Conservation (phyloP, 2,888 invertebrate genomes). For the Epicampocera succincta region DNA sequence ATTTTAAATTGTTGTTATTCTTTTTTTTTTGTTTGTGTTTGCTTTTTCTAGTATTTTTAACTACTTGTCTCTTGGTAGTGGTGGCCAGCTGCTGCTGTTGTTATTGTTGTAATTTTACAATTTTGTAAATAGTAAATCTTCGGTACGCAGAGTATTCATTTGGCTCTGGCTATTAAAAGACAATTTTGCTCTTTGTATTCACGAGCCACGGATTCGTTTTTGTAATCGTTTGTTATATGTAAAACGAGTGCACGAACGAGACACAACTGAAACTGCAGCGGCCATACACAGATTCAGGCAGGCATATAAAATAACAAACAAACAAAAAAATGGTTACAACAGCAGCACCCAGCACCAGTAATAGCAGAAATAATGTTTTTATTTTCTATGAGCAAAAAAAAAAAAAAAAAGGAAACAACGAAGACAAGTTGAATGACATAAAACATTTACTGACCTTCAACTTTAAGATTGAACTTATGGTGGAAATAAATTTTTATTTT, state of each 20-base stretch:
- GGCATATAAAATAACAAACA: slow-evolving; percentile 31
- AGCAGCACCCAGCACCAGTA: slow-evolving; percentile 6
- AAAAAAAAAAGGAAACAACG: slow-evolving; percentile 47
- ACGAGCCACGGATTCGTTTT: slow-evolving; percentile 14
- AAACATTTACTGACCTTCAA: slow-evolving; percentile 82
- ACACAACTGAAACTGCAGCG: slow-evolving; percentile 49
- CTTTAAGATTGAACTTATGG: slow-evolving; percentile 80
- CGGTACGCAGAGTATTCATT: slow-evolving; percentile 47
- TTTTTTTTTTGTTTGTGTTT: slow-evolving; percentile 34
- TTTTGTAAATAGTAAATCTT: slow-evolving; percentile 38
- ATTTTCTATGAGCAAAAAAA: slow-evolving; percentile 28
- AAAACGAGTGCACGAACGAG: slow-evolving; percentile 55
- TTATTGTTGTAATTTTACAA: slow-evolving; percentile 31
- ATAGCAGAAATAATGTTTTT: slow-evolving; percentile 37
- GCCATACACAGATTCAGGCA: slow-evolving; percentile 34
- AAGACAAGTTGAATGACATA: slow-evolving; percentile 81
- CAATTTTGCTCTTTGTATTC: slow-evolving; percentile 37
- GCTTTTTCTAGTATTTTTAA: slow-evolving; percentile 29
- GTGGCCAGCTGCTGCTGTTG: slow-evolving; percentile 69
- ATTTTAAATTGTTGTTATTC: too few relatives aligned
- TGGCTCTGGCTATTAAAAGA: slow-evolving; percentile 63
- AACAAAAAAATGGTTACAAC: neutral
- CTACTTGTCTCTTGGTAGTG: slow-evolving; percentile 19
- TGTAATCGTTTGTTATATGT: neutral
- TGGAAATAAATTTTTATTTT: slow-evolving; percentile 50